Base-by-base conservation (phyloP, 92 coral and sea anemone genomes). In the Bergia sp. region DNA sequence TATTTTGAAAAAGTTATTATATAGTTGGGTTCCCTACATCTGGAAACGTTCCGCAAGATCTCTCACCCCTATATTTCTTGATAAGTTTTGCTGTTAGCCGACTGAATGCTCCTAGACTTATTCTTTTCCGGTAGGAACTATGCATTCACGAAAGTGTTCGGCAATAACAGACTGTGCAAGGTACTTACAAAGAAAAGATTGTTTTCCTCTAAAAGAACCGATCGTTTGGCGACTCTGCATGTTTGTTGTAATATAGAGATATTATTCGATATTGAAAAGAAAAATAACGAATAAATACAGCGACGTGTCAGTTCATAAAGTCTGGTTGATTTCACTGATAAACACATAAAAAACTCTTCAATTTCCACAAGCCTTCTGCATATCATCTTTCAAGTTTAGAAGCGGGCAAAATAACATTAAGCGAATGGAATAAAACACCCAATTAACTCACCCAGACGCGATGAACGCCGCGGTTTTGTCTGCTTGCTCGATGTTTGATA, bases 381-480 rank as follows among this genome's bases (percentile, higher is more conserved):
- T 12, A 73, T 37, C 20, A 0, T 73, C 74, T 13, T 67, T 29
- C 37, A 38, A 7, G 29, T 18, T 40, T 5, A 29, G 42, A 23
- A 42, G 58, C 55, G 41, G 36, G 29, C 13, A 23, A 44, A 45
- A 44, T 11, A 23, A 23, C 13, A 61, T 29, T 10, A 23, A n/a
- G 29, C 5, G 0, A n/a, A 55, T 1, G 9, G 50, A 2, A 23
- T 47, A 47, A 53, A 12, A 53, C 11, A 36, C 49, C 10, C 71
- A 69, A 29, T 20, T 12, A 66, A 21, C 98, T 93, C 91, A 97
- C 99, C 99, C 39, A 97, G 43, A 36, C 98, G 92, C 6, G 99
- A 94, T 43, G 98, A 98, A 12, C 99, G 93, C 43, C 88, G 93
- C 9, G 87, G 87, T 21, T 71, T 71, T 12, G 87, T 67, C n/a